Percentiles rank a stretch among this genome's conserved stretches.
Conservation (phyloP, 2,113 vertebrate species). For the Choloepus hoffmanni region DNA sequence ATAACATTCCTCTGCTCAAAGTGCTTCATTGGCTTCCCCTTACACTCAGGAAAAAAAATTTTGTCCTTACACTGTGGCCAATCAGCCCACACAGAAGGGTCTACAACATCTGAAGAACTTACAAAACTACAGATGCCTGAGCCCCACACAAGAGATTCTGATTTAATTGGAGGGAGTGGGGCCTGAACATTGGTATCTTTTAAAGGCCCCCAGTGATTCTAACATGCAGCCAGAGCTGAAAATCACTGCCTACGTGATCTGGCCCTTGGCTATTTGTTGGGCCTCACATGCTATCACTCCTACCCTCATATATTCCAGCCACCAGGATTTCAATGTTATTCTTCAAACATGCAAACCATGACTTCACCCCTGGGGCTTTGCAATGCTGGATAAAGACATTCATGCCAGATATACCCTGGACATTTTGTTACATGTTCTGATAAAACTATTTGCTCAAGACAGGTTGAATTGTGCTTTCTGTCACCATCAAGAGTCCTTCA, state of each 20-base stretch:
- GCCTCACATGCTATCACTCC: not conserved
- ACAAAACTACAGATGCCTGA: not conserved
- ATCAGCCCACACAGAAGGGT: not conserved
- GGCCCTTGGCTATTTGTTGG: not conserved
- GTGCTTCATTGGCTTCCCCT: not conserved
- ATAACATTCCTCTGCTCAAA: not conserved
- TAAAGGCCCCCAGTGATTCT: not conserved
- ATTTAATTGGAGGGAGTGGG: not conserved
- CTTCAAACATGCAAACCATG: not conserved
- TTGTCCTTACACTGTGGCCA: not conserved
- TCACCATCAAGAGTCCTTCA: not conserved
- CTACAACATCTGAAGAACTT: not conserved
- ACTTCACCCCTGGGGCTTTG: not conserved
- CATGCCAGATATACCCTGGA: not conserved
- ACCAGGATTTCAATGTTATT: not conserved
- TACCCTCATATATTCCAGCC: not conserved
- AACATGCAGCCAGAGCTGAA: not conserved
- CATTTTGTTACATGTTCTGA: not conserved
- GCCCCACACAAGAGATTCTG: not conserved
- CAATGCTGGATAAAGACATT: not conserved
- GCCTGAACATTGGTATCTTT: not conserved
- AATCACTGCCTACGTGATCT: not conserved
- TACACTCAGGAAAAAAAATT: not conserved
- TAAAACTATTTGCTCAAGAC: constrained; percentile 22
- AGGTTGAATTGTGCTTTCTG: constrained; percentile 20